Evolutionary conservation across 1,140 invertebrate genomes (phyloP).

Genomic region (Meloidogyne hapla): DNA sequence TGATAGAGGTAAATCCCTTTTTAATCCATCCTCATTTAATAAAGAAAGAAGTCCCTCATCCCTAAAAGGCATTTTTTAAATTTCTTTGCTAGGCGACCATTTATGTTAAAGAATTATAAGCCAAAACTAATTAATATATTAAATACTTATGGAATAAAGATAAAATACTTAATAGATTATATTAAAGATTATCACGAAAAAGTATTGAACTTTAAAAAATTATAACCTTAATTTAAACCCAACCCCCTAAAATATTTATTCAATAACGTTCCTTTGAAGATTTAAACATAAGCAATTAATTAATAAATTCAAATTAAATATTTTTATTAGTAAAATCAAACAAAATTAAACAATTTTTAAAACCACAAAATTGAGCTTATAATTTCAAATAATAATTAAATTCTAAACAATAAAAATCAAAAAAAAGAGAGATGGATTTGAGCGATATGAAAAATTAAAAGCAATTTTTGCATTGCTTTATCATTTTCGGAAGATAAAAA

Average conservation of each 20-base stretch:
- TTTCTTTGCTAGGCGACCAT: not conserved
- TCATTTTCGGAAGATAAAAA: not conserved
- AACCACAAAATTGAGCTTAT: not conserved
- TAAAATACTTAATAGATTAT: not conserved
- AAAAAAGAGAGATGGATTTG: too few species aligned
- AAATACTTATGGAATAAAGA: too few species aligned
- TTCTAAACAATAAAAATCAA: not conserved
- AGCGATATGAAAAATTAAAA: not conserved
- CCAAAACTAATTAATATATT: too few species aligned
- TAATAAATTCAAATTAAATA: not conserved
- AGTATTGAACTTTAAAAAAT: too few species aligned
- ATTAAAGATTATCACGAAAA: not conserved
- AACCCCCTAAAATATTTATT: too few species aligned
- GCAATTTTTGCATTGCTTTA: not conserved
- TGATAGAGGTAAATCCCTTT: not conserved
- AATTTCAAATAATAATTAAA: not conserved
- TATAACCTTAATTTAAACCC: too few species aligned
- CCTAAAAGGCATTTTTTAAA: not conserved
- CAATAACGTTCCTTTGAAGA: too few species aligned
- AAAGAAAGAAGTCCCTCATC: not conserved
- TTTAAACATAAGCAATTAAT: too few species aligned
- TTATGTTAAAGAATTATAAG: not conserved
- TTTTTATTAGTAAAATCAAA: not conserved
- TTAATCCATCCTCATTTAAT: slow-evolving; percentile 3
- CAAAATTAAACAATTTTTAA: not conserved